These are phyloP conservation scores for Drosophila pandora DNA, from an alignment of 1,140 invertebrate species.

Conservation along the genomic window DNA sequence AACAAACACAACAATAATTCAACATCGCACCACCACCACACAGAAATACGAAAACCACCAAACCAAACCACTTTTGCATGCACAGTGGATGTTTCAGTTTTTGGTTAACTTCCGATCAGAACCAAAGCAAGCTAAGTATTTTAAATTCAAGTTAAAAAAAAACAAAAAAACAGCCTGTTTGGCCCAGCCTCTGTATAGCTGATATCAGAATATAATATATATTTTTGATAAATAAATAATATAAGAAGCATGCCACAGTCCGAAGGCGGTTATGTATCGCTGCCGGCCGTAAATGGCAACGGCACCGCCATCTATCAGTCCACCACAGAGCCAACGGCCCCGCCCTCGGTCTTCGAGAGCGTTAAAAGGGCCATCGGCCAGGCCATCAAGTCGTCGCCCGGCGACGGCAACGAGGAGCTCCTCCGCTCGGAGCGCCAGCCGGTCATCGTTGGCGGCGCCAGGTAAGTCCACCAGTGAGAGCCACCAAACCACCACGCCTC, in stretches of 20 bases:
- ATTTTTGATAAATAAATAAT: slow-evolving; percentile 18
- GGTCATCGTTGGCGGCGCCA: slow-evolving; percentile 72
- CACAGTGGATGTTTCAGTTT: slow-evolving; percentile 39
- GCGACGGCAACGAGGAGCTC: slow-evolving; percentile 71
- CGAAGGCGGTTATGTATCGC: slow-evolving; percentile 82
- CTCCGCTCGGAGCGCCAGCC: slow-evolving; percentile 66
- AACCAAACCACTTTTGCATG: slow-evolving; percentile 46
- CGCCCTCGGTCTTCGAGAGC: slow-evolving; percentile 78
- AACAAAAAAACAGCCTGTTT: not conserved
- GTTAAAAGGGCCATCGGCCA: slow-evolving; percentile 82
- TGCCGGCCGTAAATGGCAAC: slow-evolving; percentile 73
- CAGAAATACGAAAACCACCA: slow-evolving; percentile 7
- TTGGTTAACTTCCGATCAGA: slow-evolving; percentile 8
- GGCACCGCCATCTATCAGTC: slow-evolving; percentile 82
- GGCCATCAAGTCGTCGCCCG: slow-evolving; percentile 71
- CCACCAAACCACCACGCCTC: no score
- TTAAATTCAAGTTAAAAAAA: slow-evolving; percentile 17
- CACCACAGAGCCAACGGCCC: slow-evolving; percentile 82
- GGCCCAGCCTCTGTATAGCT: slow-evolving; percentile 5
- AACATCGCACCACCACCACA: slow-evolving; percentile 14
- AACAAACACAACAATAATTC: slow-evolving; percentile 9
- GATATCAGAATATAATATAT: not conserved
- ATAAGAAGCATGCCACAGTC: slow-evolving; percentile 75
- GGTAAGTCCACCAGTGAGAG: slow-evolving; percentile 62
- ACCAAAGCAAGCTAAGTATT: slow-evolving; percentile 38